Conservation (phyloP, 2,797 vertebrate genomes). For the Acipenser oxyrinchus region DNA sequence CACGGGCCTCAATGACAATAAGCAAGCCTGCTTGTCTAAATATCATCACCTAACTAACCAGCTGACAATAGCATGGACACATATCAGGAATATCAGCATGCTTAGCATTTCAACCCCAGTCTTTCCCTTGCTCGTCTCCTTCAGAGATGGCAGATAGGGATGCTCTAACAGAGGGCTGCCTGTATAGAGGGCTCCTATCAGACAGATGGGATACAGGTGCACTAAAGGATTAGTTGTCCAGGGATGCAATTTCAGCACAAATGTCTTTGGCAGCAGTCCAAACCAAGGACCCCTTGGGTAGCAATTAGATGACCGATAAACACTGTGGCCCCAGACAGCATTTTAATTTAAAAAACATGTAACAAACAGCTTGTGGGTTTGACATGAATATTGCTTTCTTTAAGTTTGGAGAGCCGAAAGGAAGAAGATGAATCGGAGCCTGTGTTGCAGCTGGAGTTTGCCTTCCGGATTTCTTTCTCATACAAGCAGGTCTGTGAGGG, state of each 20-base stretch:
- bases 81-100: background rate
- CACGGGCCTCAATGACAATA: too few relatives aligned
- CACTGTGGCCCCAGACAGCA: background rate
- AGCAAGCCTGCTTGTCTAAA: background rate
- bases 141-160: background rate
- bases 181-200: background rate
- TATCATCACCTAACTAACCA: background rate
- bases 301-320: constrained; percentile 2
- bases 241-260: constrained; percentile 2
- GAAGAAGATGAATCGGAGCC: constrained; percentile 65
- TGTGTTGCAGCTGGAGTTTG: constrained; percentile 56
- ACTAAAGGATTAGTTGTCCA: background rate
- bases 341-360: background rate
- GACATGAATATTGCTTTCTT: constrained; percentile 53
- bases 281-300: background rate
- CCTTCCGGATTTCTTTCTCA: constrained; percentile 60
- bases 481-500: constrained; percentile 70
- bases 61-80: background rate
- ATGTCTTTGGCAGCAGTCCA: background rate
- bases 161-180: background rate
- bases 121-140: background rate
- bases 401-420: constrained; percentile 43
- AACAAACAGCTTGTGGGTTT: constrained; percentile 27
- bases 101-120: background rate
- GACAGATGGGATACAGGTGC: background rate